Base-by-base conservation (phyloP, 2,888 invertebrate genomes). In the Pristionchus mayeri region DNA sequence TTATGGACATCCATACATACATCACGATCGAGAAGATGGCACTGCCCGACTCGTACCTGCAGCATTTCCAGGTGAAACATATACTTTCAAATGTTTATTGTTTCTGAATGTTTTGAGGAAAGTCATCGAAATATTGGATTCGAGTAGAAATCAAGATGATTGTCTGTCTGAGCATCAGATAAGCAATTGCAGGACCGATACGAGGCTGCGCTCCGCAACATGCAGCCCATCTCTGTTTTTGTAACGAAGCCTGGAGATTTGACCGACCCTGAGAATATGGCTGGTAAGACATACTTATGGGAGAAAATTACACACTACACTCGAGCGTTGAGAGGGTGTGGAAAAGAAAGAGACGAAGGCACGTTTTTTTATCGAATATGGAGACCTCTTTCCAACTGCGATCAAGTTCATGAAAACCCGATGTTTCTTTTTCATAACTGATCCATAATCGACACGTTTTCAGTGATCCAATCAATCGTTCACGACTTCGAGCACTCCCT, bases 11-110 rank as follows among this genome's bases (percentile, higher is more conserved):
- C 34, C 85, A 89, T n/a, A 88, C 91, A 16, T 87, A 91, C 71
- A 91, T 92, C 50, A 87, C 89, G 4, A 87, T 91, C 30, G 91
- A 91, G 85, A 91, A 91, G 86, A 91, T 92, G 91, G 90, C 91
- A 1, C 87, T 91, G 44, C 91, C 91, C 3, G 88, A 91, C 80
- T 92, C 91, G 13, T 91, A 92, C 52, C 86, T 91, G 3, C 90
- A 88, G 48, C 88, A 89, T 54, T 90, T 90, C 82, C 91, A 91
- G 83, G 71, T 48, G 34, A 67, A 34, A n/a, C n/a, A n/a, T n/a
- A n/a, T n/a, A n/a, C n/a, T n/a, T n/a, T n/a, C n/a, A n/a, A n/a
- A n/a, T n/a, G n/a, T n/a, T n/a, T n/a, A n/a, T n/a, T n/a, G n/a
- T n/a, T n/a, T n/a, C n/a, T n/a, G n/a, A n/a, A n/a, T n/a, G n/a